Conservation (phyloP, 2,888 invertebrate species). For the Flexamia atlantica region DNA sequence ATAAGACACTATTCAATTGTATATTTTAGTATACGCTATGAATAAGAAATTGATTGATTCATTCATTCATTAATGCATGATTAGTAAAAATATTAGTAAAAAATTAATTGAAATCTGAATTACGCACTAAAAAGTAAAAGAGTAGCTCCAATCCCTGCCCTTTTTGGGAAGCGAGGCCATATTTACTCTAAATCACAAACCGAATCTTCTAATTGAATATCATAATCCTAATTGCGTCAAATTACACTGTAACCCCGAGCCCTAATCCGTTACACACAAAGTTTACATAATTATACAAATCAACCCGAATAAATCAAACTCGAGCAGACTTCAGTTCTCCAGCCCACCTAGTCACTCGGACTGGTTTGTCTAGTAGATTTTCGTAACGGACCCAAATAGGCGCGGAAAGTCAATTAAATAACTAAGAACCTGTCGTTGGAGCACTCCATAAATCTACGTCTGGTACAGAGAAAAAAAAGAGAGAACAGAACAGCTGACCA, state of each 20-base stretch:
- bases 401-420: slow-evolving; percentile 28
- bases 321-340: not conserved
- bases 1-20: too few species aligned
- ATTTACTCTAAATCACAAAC: too few species aligned
- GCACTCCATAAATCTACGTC: slow-evolving; percentile 4
- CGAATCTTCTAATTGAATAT: too few species aligned
- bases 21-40: too few species aligned
- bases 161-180: too few species aligned
- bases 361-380: slow-evolving; percentile 42
- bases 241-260: not conserved
- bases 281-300: slow-evolving; percentile 30
- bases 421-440: slow-evolving; percentile 27
- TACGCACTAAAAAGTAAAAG: too few species aligned
- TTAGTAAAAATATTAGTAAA: too few species aligned
- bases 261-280: slow-evolving; percentile 3
- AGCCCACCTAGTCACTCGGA: not conserved
- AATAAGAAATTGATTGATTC: too few species aligned
- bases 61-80: too few species aligned
- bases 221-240: not conserved
- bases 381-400: slow-evolving; percentile 38
- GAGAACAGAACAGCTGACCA: not conserved
- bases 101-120: too few species aligned
- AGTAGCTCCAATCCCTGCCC: too few species aligned
- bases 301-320: slow-evolving; percentile 16
- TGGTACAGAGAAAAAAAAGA: not conserved